phyloP scores from a whole-genome alignment of 2,113 vertebrate genomes.

The Lynx canadensis region DNA sequence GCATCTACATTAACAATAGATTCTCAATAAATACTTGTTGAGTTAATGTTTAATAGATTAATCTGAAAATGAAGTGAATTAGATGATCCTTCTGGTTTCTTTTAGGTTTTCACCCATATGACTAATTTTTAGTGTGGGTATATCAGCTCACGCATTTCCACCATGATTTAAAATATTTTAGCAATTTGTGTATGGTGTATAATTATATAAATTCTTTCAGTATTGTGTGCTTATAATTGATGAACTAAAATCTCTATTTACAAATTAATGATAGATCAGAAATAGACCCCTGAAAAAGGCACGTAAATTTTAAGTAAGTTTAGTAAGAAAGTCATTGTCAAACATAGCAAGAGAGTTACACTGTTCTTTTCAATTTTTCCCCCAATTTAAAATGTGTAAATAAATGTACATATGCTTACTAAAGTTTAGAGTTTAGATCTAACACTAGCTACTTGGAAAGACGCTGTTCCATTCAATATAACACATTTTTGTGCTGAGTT shows the following conservation, averaged over 20 bases:
- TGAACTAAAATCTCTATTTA: not conserved
- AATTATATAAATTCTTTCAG: not conserved
- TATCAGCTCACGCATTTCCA: not conserved
- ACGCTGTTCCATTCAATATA: not conserved
- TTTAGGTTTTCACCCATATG: not conserved
- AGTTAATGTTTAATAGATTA: not conserved
- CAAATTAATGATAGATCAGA: not conserved
- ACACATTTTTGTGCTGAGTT: slow-evolving; percentile 4
- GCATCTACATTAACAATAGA: not conserved
- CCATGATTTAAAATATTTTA: not conserved
- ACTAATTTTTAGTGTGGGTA: not conserved
- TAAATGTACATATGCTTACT: slow-evolving; percentile 40
- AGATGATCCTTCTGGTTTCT: not conserved
- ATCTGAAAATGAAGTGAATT: not conserved
- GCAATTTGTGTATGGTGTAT: not conserved
- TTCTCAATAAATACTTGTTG: not conserved
- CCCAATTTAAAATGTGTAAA: slow-evolving; percentile 55
- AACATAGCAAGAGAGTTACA: not conserved
- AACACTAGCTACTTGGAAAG: slow-evolving; percentile 28
- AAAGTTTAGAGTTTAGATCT: slow-evolving; percentile 32
- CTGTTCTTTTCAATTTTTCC: not conserved
- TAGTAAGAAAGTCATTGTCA: slow-evolving; percentile 20
- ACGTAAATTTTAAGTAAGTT: not conserved
- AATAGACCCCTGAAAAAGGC: not conserved
- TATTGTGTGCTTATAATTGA: not conserved